Base-by-base conservation (phyloP, 2,888 invertebrate genomes). In the Scrobipalpa atriplicella region DNA sequence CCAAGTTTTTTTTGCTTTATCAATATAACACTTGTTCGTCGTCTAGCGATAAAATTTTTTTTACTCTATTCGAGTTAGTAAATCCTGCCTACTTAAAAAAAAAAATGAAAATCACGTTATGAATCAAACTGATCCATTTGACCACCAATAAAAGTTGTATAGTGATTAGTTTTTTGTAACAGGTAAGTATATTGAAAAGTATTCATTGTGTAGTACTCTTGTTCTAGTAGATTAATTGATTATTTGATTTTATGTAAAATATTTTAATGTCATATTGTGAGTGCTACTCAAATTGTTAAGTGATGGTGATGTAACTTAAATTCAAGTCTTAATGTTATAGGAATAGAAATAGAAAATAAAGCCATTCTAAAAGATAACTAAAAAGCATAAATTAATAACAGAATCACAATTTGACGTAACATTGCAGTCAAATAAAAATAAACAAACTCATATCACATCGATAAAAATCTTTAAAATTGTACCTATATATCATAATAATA, bases 321-420 rank as follows among this genome's bases (percentile, higher is more conserved):
- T 58, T 29, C 36, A 36, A 38, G 16, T 36, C n/a, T n/a, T 16
- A 58, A 29, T 58, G 16, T 16, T 58, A 54, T 13, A n/a, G 13
- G 11, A 41, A 41, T 62, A 66, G 70, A 74, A 78, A 62, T n/a
- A 67, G 67, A 81, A 78, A 78, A 76, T 77, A 77, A 83, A 87
- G 88, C 87, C 76, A 79, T 84, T 84, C 85, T 86, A 85, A 80
- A 80, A 52, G 83, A 82, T 77, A 82, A 81, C 84, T 86, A 86
- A 71, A 71, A 88, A 86, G 87, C 87, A 47, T 68, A 68, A 75
- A 76, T 29, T 73, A 71, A 78, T 78, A 80, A 79, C 76, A 80
- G 79, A 82, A 79, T 75, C 72, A 67, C 54, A 29, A 18, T 43
- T 67, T 65, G 11, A 62, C 2, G 5, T 29, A 3, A 67, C 36